Evolutionary conservation across 1,140 invertebrate genomes (phyloP), one percentile per base, ranked within the genome.

Genomic region (Drosophila guanche): DNA sequence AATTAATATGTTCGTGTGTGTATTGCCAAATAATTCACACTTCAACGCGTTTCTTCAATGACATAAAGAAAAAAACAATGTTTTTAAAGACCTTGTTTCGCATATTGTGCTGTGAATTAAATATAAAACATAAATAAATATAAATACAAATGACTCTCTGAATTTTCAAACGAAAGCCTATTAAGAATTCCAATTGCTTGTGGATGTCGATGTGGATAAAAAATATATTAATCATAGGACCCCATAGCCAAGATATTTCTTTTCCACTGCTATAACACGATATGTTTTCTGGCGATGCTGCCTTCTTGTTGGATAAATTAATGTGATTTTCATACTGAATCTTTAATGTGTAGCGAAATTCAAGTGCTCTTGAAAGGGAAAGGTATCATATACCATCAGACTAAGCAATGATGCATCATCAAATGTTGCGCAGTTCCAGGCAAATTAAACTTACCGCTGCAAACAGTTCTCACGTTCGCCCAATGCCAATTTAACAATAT

Each of bases 401-500:
- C n/a, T 50, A n/a, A 14, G 50, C 42, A 46, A 33, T 55, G 45
- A 27, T 37, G 50, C 46, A 73, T 74, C 71, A 65, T 63, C 73
- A 55, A 51, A 60, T 27, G 10, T 8, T 8, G 10, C 1, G 51
- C n/a, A 29, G 22, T 23, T 22, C 10, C 20, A 23, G 41, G 1
- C 25, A 56, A 61, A 73, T 45, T 59, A 37, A 42, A 89, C 90
- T 88, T 70, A 91, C 89, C 88, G 66, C 62, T 84, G 90, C 62
- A 90, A 77, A 74, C 90, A 90, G 56, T 91, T 89, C 51, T 90
- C 88, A 62, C 90, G 85, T 73, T 86, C 89, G 57, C 61, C 73
- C 68, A 90, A 29, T 50, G 90, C 90, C 77, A 91, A 84, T 83
- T 90, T 90, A 75, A 91, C 90, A 81, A 91, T 91, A 84, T 91